Conservation (phyloP, 2,113 vertebrate genomes). For the Misgurnus mizolepis region DNA sequence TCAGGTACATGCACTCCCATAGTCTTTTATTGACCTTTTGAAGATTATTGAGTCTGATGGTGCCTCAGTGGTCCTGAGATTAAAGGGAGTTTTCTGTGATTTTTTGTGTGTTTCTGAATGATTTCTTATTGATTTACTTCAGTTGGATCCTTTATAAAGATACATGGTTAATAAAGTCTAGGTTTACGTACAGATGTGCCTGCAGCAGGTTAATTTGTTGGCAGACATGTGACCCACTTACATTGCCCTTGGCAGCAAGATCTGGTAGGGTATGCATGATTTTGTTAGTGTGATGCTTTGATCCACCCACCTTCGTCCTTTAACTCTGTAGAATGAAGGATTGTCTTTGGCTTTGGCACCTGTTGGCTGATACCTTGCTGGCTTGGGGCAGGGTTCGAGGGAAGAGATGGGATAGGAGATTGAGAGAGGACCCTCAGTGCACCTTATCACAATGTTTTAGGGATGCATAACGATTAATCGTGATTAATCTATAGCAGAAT, state of each 20-base stretch:
- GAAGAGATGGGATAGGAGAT: conserved; percentile 22
- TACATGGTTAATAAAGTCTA: background rate
- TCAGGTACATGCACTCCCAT: too few species aligned
- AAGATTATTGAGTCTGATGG: too few species aligned
- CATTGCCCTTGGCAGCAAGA: conserved; percentile 50
- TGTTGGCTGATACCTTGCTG: conserved; percentile 77
- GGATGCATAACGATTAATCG: conserved; percentile 49
- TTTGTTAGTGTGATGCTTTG: conserved; percentile 41
- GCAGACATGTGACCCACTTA: conserved; percentile 10
- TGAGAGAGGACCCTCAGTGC: conserved; percentile 38
- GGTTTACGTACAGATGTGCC: background rate
- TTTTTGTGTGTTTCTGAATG: background rate
- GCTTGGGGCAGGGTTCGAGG: conserved; percentile 77
- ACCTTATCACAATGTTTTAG: conserved; percentile 67
- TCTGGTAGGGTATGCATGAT: conserved; percentile 53
- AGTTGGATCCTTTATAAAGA: background rate
- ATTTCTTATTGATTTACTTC: background rate
- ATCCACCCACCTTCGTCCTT: conserved; percentile 73
- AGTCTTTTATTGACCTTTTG: too few species aligned
- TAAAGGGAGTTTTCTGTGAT: background rate
- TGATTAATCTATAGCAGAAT: too few species aligned
- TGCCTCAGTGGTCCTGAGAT: background rate
- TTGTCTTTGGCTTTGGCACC: conserved; percentile 81
- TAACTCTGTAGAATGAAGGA: conserved; percentile 78
- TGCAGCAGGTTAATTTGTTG: conserved; percentile 16